Evolutionary conservation across 2,113 vertebrate species (phyloP), one percentile per base, ranked within the genome.

Genomic region (Brachionichthys hirsutus): DNA sequence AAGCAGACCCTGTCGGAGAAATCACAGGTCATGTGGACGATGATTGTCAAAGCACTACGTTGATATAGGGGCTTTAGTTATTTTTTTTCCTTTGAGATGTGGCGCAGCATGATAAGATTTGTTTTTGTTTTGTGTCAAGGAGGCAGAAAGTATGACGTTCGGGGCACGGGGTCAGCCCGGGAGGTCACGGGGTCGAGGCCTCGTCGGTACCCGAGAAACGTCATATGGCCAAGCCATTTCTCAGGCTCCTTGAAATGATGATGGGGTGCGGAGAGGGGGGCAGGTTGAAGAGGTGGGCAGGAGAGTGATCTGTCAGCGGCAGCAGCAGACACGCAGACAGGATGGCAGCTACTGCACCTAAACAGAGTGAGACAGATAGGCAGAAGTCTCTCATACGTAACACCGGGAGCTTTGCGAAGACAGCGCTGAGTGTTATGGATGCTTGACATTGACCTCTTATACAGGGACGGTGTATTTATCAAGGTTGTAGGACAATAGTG

Each of bases 311-410:
- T 87, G 85, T 90, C 88, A 90, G 78, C 73, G 22, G 78, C 71
- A 54, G 60, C 71, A 51, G 85, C 81, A 76, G 84, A 87, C 82
- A 82, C 73, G 79, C 82, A 81, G 86, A 89, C 86, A 85, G 81
- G 85, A 83, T 83, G 85, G 87, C 83, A 88, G 88, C 87, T 85
- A 85, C 87, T 77, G 84, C 84, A 67, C 84, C 83, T 88, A 83
- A 88, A 87, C 85, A 87, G 87, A 87, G 87, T 90, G 85, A 88
- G 87, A 88, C 85, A 79, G 88, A 88, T 90, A 80, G 87, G 77
- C 83, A 84, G 75, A 64, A 80, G 84, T 84, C 87, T 85, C 87
- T 87, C 88, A 87, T 85, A 89, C 80, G 85, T 87, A 87, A 86
- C 85, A 81, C 79, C 72, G 44, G 87, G 57, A 83, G 88, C 81